A percentile compares a stretch with the other conserved stretches of the same genome.
phyloP scores from a whole-genome alignment of 2,113 vertebrate species.

The Ceyx cyanopectus region DNA sequence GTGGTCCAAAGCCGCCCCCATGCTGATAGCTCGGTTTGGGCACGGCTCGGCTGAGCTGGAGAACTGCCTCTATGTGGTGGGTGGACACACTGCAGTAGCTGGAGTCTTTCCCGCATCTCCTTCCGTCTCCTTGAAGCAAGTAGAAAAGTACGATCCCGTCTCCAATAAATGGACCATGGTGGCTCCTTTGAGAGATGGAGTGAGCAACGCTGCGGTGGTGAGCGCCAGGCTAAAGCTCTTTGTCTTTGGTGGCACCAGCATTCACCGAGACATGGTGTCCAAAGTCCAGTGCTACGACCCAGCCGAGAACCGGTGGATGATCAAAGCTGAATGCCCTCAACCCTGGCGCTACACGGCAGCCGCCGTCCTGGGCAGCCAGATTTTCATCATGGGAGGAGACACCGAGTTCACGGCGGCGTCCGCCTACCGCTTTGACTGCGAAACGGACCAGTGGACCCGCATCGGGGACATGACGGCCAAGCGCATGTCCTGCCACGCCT shows the following conservation, averaged over 20 bases:
- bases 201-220: conserved; percentile 94
- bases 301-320: conserved; percentile 87
- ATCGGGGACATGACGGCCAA: conserved; percentile 97
- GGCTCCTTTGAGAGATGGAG: conserved; percentile 90
- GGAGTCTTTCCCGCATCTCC: conserved; percentile 92
- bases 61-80: conserved; percentile 91
- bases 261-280: conserved; percentile 91
- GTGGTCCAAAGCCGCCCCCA: conserved; percentile 94
- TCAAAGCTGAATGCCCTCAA: conserved; percentile 92
- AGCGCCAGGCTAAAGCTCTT: conserved; percentile 93
- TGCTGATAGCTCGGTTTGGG: conserved; percentile 94
- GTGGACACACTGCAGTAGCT: conserved; percentile 91
- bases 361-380: conserved; percentile 92
- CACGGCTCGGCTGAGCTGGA: conserved; percentile 93
- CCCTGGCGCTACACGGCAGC: conserved; percentile 95
- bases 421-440: conserved; percentile 93
- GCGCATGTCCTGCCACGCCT: conserved; percentile 94
- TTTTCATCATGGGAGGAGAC: conserved; percentile 97
- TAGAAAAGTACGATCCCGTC: conserved; percentile 88
- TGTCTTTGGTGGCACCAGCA: conserved; percentile 92
- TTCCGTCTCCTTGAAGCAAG: conserved; percentile 93
- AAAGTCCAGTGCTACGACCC: conserved; percentile 95
- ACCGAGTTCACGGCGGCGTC: conserved; percentile 93
- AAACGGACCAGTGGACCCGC: conserved; percentile 90
- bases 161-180: conserved; percentile 94